phyloP scores from a whole-genome alignment of 2,888 invertebrate genomes.

The Nebria salina region DNA sequence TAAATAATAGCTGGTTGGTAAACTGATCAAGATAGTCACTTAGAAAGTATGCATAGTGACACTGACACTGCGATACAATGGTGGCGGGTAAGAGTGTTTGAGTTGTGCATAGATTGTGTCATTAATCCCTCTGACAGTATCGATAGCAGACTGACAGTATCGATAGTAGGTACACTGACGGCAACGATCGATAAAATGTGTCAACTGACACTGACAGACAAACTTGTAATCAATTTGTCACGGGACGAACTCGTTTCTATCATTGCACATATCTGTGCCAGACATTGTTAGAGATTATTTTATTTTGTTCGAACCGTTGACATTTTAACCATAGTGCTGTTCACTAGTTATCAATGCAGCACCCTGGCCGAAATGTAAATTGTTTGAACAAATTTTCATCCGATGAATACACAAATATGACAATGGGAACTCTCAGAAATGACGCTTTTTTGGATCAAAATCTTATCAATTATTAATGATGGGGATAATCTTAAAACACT shows the following conservation, averaged over 20 bases:
- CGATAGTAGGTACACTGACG: conserved; percentile 23
- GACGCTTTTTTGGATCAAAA: not conserved
- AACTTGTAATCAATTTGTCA: conserved; percentile 45
- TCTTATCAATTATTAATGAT: conserved; percentile 44
- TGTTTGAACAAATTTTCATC: conserved; percentile 56
- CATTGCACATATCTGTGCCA: not conserved
- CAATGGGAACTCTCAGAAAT: no score
- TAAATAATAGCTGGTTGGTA: not conserved
- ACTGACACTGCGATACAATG: conserved; percentile 8
- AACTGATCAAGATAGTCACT: not conserved
- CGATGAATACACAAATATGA: not conserved
- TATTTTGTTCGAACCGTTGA: conserved; percentile 61
- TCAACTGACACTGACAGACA: conserved; percentile 32
- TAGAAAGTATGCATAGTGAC: not conserved
- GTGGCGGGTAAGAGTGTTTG: not conserved
- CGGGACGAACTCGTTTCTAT: not conserved
- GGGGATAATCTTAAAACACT: conserved; percentile 30
- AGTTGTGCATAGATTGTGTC: conserved; percentile 22
- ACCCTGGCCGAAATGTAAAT: conserved; percentile 63
- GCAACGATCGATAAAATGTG: conserved; percentile 43
- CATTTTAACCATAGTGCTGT: conserved; percentile 65
- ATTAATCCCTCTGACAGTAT: conserved; percentile 38
- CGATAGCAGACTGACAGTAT: conserved; percentile 26
- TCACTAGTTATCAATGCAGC: conserved; percentile 58
- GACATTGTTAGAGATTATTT: not conserved